Base-by-base conservation (phyloP, 2,113 vertebrate genomes). In the Candoia aspera region DNA sequence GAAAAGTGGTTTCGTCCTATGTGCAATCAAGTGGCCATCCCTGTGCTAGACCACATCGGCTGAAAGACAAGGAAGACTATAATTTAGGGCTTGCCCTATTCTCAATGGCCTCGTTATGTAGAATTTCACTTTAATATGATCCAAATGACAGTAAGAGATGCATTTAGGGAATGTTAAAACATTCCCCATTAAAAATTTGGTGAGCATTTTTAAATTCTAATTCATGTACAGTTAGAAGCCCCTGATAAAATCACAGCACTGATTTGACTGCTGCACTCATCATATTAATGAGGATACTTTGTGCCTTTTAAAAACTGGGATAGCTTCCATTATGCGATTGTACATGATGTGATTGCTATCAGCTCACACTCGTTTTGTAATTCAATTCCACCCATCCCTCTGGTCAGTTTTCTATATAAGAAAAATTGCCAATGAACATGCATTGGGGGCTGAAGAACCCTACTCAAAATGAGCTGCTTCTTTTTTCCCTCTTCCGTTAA, bases 201-300 rank as follows among this genome's bases (percentile, higher is more conserved):
- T 98, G 96, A 97, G 97, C 97, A 97, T 98, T 97, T 79, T 98
- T 97, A 97, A 97, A 98, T 97, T 98, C 97, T 97, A 98, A 98
- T 98, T 98, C 98, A 98, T 97, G 96, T 98, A 97, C 97, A 98
- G 97, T 98, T 97, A 98, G 97, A 98, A 98, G 97, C 97, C 79
- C 95, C 97, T 97, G 98, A 98, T 98, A 98, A 97, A 98, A 98
- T 98, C 98, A 96, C 97, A 95, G 97, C 92, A 96, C 97, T 98
- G 98, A 98, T 98, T 98, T 98, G 97, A 98, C 98, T 97, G 97
- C 97, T 97, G 96, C 97, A 98, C 98, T 98, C 97, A 98, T 95
- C 96, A 97, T 97, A 98, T 98, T 98, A 98, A 98, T 98, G 97
- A 98, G 97, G 97, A 98, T 98, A 98, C 97, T 98, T 98, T 98